Evolutionary conservation across 1,140 invertebrate genomes (phyloP), one percentile per base, ranked within the genome.

Genomic region (Kradibia gibbosae): DNA sequence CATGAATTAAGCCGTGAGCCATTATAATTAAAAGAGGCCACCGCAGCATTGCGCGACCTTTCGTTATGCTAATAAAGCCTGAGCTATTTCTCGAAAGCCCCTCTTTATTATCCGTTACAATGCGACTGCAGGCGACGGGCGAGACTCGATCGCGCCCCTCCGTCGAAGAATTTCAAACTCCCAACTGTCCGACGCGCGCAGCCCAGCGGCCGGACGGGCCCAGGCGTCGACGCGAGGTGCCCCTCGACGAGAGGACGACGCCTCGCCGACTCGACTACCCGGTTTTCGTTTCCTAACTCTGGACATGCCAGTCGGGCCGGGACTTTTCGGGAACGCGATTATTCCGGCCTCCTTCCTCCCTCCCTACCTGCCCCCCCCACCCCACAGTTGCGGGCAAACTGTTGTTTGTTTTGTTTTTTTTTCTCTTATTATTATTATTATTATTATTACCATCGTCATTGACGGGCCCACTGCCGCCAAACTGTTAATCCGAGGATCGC

Each of bases 401-500:
- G 1, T 28, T 60, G 3, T 45, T 22, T 60, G 28, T 60, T 36
- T 50, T 28, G n/a, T n/a, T n/a, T 62, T 28, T 75, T 13, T n/a
- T 13, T n/a, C 20, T 39, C 20, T 28, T 10, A 5, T 25, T 13
- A 0, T n/a, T n/a, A n/a, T n/a, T n/a, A n/a, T n/a, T n/a, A n/a
- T n/a, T n/a, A n/a, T n/a, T n/a, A n/a, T n/a, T n/a, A n/a, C n/a
- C n/a, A n/a, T 4, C 4, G 7, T 67, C 17, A 1, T n/a, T 36
- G 28, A 72, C 13, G 1, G 3, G 13, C 71, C 10, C 28, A 36
- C 71, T 17, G 7, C 25, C 28, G 7, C 25, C 42, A 31, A 17
- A 73, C 55, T 17, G 25, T 81, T 67, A 81, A 81, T 75, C 60
- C n/a, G 42, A 75, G 79, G 31, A 67, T 75, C n/a, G 60, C 60